These are phyloP conservation scores for Rhinophrynus dorsalis DNA, from an alignment of 2,797 vertebrate genomes.

Conservation along the genomic window DNA sequence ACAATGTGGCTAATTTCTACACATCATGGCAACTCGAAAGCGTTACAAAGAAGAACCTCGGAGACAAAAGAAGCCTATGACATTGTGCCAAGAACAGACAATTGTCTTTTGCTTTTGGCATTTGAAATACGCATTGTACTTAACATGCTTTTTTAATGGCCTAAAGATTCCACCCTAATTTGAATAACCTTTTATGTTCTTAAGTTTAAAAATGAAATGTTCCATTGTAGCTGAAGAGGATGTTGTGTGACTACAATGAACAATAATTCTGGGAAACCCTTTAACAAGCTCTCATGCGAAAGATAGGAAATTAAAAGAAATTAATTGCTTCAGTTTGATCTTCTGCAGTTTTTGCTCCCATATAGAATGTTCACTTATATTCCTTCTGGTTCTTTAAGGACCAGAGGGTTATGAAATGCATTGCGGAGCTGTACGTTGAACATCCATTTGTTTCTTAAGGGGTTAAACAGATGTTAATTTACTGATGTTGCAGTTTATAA, in stretches of 20 bases:
- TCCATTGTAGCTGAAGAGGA: slow-evolving; percentile 25
- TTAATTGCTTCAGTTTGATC: too few species aligned
- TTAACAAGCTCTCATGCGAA: too few species aligned
- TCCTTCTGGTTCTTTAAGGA: too few species aligned
- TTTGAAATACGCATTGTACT: slow-evolving; percentile 38
- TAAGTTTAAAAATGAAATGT: slow-evolving; percentile 23
- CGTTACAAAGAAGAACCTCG: slow-evolving; percentile 3
- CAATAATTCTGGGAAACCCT: slow-evolving; percentile 29
- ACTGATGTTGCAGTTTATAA: too few species aligned
- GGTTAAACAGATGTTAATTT: too few species aligned
- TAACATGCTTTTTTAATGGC: slow-evolving; percentile 29
- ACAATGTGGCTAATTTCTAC: slow-evolving; percentile 27
- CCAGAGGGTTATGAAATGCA: too few species aligned
- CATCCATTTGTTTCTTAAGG: too few species aligned
- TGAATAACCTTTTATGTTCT: slow-evolving; percentile 38
- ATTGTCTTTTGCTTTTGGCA: slow-evolving; percentile 24
- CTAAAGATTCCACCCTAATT: slow-evolving; percentile 29
- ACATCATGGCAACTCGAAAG: not conserved
- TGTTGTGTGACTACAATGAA: slow-evolving; percentile 1
- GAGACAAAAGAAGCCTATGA: slow-evolving; percentile 41
- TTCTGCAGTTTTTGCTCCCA: too few species aligned
- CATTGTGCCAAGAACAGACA: slow-evolving; percentile 36
- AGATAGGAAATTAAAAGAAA: too few species aligned
- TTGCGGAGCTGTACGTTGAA: too few species aligned
- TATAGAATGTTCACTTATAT: too few species aligned